phyloP scores from a whole-genome alignment of 2,113 vertebrate species.

The Hoplias malabaricus region DNA sequence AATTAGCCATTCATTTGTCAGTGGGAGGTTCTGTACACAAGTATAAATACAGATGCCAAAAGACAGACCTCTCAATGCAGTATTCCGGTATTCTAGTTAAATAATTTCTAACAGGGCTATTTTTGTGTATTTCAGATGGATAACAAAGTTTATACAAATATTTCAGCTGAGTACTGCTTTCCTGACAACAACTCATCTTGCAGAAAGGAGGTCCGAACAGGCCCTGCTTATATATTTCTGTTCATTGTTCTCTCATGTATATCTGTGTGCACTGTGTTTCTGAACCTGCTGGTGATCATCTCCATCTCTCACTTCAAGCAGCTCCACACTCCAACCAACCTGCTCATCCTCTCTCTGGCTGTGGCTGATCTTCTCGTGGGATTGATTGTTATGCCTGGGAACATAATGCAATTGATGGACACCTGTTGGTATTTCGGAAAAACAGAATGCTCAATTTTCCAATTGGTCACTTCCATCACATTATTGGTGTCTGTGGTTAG shows the following conservation, averaged over 20 bases:
- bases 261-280: constrained; percentile 27
- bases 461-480: constrained; percentile 49
- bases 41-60: neutral
- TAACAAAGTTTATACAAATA: neutral
- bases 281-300: constrained; percentile 53
- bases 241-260: neutral
- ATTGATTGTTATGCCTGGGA: constrained; percentile 81
- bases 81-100: too few species aligned
- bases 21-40: neutral
- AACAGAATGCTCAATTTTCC: constrained; percentile 53
- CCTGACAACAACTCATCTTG: constrained; percentile 20
- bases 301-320: constrained; percentile 68
- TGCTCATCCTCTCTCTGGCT: constrained; percentile 69
- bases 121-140: neutral
- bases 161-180: constrained; percentile 17
- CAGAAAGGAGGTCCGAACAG: neutral
- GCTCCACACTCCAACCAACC: constrained; percentile 70
- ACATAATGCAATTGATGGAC: constrained; percentile 47
- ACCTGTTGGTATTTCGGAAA: constrained; percentile 66
- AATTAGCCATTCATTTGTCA: neutral
- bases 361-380: constrained; percentile 64
- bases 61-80: neutral
- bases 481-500: constrained; percentile 54
- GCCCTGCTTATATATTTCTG: neutral
- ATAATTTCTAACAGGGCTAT: too few species aligned